Percentiles rank a stretch among this genome's conserved stretches.
These are phyloP conservation scores for Hippasteria phrygiana DNA, from an alignment of 53 echinoderm and acorn worm genomes.

Conservation along the genomic window DNA sequence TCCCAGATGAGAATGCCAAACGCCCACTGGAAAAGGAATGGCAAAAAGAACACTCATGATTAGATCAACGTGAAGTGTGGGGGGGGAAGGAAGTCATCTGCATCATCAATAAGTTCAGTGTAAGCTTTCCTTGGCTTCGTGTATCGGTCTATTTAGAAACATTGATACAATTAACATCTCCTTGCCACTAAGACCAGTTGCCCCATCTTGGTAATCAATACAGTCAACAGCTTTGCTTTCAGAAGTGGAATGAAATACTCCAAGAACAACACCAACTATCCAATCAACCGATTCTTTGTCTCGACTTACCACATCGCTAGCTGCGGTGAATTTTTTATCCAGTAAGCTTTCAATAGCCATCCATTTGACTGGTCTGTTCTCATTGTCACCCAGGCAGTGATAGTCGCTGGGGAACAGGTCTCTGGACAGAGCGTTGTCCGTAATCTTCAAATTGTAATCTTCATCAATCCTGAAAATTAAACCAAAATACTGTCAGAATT, in stretches of 20 bases:
- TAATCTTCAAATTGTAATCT: conserved; percentile 93
- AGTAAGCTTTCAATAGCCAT: conserved; percentile 97
- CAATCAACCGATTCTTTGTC: too few relatives aligned
- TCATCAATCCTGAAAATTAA: conserved; percentile 88
- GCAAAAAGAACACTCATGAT: neutral
- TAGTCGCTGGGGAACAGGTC: conserved; percentile 97
- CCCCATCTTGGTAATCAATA: too few relatives aligned
- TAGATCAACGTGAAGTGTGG: too few relatives aligned
- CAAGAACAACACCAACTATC: too few relatives aligned
- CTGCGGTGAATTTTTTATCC: conserved; percentile 83
- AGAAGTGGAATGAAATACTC: too few relatives aligned
- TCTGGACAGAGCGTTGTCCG: conserved; percentile 94
- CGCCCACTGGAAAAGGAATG: conserved; percentile 78
- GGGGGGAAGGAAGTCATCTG: too few relatives aligned
- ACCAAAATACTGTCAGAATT: neutral
- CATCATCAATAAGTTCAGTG: too few relatives aligned
- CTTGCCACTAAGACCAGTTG: too few relatives aligned
- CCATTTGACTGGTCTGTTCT: conserved; percentile 99
- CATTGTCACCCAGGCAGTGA: conserved; percentile 97
- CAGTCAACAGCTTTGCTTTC: too few relatives aligned
- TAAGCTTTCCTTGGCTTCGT: too few relatives aligned
- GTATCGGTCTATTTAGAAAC: too few relatives aligned
- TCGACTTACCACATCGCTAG: conserved; percentile 95
- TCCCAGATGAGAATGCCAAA: conserved; percentile 97
- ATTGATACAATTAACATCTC: too few relatives aligned